Base-by-base conservation (phyloP, 2,797 vertebrate species). In the Salmo trutta region DNA sequence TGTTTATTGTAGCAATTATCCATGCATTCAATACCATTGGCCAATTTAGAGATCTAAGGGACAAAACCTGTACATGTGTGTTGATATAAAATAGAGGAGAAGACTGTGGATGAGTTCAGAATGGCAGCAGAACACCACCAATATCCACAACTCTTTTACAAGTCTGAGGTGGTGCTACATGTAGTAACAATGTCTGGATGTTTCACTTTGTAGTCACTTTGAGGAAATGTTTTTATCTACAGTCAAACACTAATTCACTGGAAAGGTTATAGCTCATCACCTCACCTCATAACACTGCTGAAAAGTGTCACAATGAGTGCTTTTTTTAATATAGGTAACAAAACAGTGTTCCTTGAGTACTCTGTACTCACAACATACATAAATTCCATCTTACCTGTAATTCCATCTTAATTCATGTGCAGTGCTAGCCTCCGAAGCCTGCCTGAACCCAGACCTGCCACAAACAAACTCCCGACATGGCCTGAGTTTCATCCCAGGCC, bases 41-140 rank as follows among this genome's bases (percentile, higher is more conserved):
- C 6, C 19, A 7, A 8, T 53, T 27, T 12, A 15, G 41, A 59
- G 27, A 73, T 54, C 17, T 21, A 21, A 17, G 17, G n/a, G 41
- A 71, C 14, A 31, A 81, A n/a, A 65, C 83, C n/a, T 16, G 62
- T 3, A 47, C 41, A 3, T 47, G 10, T 47, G 36, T 70, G 36
- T 36, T 36, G n/a, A n/a, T 10, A 47, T 41, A 47, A 41, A n/a
- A 36, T 6, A 2, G 10, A n/a, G 17, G 27, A 41, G 36, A 47
- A 47, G 41, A 47, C 41, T 47, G 10, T 47, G 41, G 15, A 16
- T 56, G 15, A 56, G 53, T 17, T 56, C 53, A 29, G 27, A 67
- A 29, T 67, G 70, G n/a, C 41, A 51, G 12, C 36, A 10, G 17
- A 69, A 31, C 41, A 70, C 31, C 10, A 12, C 10, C 10, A 41